A percentile compares a stretch with the other conserved stretches of the same genome.
These are phyloP conservation scores for Ostrea denselamellosa DNA, from an alignment of 1,140 invertebrate species.

Conservation along the genomic window DNA sequence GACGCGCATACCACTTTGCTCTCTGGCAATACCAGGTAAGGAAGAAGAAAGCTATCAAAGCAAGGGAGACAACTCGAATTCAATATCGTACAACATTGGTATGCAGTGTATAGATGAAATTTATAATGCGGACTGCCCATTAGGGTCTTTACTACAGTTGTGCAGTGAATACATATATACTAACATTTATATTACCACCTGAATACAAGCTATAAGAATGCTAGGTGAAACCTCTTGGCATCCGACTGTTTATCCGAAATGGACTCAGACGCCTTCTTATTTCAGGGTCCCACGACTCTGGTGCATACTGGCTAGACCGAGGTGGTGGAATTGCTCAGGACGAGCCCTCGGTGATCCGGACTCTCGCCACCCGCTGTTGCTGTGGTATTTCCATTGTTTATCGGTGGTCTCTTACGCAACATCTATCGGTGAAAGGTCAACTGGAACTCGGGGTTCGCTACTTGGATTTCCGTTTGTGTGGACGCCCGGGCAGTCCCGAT, in stretches of 20 bases:
- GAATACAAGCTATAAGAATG: no score
- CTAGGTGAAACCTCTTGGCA: neutral
- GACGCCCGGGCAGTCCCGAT: constrained; percentile 81
- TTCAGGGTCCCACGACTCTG: constrained; percentile 64
- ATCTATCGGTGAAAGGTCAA: constrained; percentile 83
- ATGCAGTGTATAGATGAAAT: no score
- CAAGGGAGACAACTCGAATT: constrained; percentile 3
- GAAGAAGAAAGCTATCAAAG: no score
- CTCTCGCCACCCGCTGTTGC: constrained; percentile 45
- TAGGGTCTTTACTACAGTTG: no score
- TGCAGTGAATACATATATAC: no score
- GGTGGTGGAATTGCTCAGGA: constrained; percentile 57
- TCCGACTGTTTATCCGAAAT: neutral
- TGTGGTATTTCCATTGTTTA: constrained; percentile 50
- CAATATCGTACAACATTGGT: neutral
- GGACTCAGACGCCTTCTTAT: neutral
- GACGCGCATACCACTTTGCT: neutral
- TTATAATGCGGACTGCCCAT: no score
- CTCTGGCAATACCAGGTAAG: constrained; percentile 25
- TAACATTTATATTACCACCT: no score
- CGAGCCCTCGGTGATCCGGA: constrained; percentile 44
- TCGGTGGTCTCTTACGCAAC: constrained; percentile 89
- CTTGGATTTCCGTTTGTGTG: constrained; percentile 87
- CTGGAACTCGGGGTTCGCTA: constrained; percentile 88
- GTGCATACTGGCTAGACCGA: constrained; percentile 53